phyloP scores from a whole-genome alignment of 2,113 vertebrate species.

The Macroglossus sobrinus region DNA sequence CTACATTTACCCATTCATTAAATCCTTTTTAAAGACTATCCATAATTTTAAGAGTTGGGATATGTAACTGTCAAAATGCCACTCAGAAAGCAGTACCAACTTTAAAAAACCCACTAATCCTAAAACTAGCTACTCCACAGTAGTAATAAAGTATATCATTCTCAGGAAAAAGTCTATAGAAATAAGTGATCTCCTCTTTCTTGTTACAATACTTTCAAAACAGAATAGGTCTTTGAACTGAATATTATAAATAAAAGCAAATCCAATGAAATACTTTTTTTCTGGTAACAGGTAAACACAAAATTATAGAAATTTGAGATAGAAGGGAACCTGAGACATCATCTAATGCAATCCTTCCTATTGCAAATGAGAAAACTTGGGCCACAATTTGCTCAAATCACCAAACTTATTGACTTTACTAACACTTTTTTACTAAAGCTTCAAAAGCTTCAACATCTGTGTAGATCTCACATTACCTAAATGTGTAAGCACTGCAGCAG shows the following conservation, averaged over 20 bases:
- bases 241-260: neutral
- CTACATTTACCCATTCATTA: constrained; percentile 21
- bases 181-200: neutral
- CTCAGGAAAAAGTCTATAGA: neutral
- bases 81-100: neutral
- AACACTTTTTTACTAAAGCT: neutral
- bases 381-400: constrained; percentile 22
- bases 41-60: neutral
- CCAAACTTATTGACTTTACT: neutral
- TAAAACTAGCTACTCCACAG: neutral
- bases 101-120: constrained; percentile 1
- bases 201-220: neutral
- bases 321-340: neutral
- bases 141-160: neutral
- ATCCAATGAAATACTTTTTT: neutral
- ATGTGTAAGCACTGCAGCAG: neutral
- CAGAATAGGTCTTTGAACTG: neutral
- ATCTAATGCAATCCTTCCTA: neutral
- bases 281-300: neutral
- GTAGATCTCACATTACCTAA: neutral
- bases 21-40: neutral
- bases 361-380: neutral
- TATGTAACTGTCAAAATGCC: neutral
- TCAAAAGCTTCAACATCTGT: neutral
- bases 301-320: neutral